These are phyloP conservation scores for Chascanopsetta lugubris DNA, from an alignment of 2,113 vertebrate genomes.

Conservation along the genomic window DNA sequence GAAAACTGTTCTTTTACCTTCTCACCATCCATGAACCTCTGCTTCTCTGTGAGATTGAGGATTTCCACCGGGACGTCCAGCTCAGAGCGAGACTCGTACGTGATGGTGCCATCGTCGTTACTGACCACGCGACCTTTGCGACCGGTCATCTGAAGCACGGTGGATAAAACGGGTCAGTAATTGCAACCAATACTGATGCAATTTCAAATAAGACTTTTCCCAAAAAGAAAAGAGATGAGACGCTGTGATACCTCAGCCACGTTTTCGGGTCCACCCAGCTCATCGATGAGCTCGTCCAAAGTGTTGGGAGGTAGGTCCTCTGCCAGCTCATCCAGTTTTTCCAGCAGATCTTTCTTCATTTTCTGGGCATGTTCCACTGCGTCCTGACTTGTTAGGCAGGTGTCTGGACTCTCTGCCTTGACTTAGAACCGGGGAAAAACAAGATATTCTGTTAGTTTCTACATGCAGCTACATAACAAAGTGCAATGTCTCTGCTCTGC, in stretches of 20 bases:
- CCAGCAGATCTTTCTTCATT: slow-evolving; percentile 94
- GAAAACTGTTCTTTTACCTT: slow-evolving; percentile 82
- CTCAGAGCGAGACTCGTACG: slow-evolving; percentile 94
- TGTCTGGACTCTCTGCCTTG: slow-evolving; percentile 85
- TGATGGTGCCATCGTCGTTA: slow-evolving; percentile 97
- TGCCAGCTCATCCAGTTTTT: slow-evolving; percentile 90
- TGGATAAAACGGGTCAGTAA: background rate
- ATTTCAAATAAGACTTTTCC: background rate
- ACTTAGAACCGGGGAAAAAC: slow-evolving; percentile 64
- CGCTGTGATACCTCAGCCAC: slow-evolving; percentile 89
- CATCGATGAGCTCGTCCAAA: slow-evolving; percentile 96
- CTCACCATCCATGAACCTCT: slow-evolving; percentile 98
- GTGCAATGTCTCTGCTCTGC: background rate
- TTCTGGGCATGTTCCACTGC: slow-evolving; percentile 95
- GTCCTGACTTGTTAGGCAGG: slow-evolving; percentile 94
- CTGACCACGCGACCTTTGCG: slow-evolving; percentile 97
- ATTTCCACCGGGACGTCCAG: slow-evolving; percentile 98
- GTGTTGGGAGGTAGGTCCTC: slow-evolving; percentile 95
- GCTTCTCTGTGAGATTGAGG: slow-evolving; percentile 97
- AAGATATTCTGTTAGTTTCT: background rate
- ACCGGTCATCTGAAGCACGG: slow-evolving; percentile 90
- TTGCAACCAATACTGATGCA: background rate
- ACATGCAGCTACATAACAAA: background rate
- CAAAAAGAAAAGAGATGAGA: background rate
- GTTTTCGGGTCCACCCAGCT: slow-evolving; percentile 95